A percentile compares a stretch with the other conserved stretches of the same genome.
These are phyloP conservation scores for Anguilla rostrata DNA, from an alignment of 2,113 vertebrate genomes.

Conservation along the genomic window DNA sequence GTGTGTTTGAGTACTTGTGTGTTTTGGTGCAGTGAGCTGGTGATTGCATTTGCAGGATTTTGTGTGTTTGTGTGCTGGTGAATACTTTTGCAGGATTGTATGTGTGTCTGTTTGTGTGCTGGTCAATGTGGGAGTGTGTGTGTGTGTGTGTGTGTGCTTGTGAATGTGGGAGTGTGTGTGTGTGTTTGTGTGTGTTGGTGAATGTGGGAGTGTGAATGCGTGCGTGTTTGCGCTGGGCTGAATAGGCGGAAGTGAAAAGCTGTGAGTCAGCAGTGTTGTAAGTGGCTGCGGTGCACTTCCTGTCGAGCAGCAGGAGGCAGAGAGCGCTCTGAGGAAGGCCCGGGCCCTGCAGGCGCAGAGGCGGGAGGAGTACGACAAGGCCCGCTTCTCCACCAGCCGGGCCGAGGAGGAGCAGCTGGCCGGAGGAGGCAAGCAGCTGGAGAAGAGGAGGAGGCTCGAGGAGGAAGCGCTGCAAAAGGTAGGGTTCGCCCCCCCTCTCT, in stretches of 20 bases:
- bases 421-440: constrained; percentile 79
- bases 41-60: background rate
- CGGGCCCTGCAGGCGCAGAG: constrained; percentile 82
- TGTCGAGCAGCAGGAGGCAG: constrained; percentile 83
- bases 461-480: constrained; percentile 95
- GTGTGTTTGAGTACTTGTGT: background rate
- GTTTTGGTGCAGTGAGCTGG: background rate
- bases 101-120: background rate
- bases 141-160: background rate
- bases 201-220: background rate
- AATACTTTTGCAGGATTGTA: background rate
- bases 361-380: constrained; percentile 94
- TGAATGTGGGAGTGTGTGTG: background rate
- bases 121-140: background rate
- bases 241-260: background rate
- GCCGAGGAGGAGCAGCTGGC: constrained; percentile 84
- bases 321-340: constrained; percentile 84
- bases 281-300: constrained; percentile 18
- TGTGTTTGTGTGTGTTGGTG: background rate
- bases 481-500: constrained; percentile 12
- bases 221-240: background rate
- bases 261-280: constrained; percentile 14
- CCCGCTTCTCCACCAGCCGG: constrained; percentile 82
- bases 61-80: background rate
- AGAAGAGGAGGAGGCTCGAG: constrained; percentile 87